A percentile compares a stretch with the other conserved stretches of the same genome.
Conservation (phyloP, 2,797 vertebrate genomes). For the Gambusia yucatana region DNA sequence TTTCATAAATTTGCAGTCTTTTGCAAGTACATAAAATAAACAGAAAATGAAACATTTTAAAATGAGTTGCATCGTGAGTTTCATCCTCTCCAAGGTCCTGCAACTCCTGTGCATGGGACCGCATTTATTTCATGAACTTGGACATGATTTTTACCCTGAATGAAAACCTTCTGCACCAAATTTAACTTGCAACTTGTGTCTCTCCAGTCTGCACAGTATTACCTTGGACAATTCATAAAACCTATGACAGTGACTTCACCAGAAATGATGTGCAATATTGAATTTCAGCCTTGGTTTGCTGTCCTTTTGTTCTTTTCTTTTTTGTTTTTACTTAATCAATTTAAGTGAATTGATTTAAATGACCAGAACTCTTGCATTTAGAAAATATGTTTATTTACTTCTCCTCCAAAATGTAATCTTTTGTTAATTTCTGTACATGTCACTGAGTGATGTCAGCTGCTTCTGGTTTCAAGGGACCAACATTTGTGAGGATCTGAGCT, state of each 20-base stretch:
- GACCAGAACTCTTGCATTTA: neutral
- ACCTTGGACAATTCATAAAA: neutral
- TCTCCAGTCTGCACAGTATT: neutral
- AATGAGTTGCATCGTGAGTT: neutral
- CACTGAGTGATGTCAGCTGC: neutral
- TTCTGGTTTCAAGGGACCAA: conserved; percentile 2
- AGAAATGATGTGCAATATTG: neutral
- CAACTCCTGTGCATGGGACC: neutral
- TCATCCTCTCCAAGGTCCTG: neutral
- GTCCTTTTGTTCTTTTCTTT: neutral
- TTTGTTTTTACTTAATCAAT: neutral
- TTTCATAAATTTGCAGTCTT: conserved; percentile 18
- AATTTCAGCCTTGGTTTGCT: neutral
- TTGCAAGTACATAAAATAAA: conserved; percentile 17
- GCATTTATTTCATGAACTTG: neutral
- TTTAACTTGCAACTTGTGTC: neutral
- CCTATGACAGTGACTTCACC: neutral
- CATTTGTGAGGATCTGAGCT: neutral
- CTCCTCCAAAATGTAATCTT: neutral
- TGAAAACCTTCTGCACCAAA: neutral
- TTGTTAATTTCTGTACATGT: neutral
- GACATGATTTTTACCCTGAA: neutral
- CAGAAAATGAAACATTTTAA: neutral
- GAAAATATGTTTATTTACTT: neutral
- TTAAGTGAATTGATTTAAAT: neutral